Evolutionary conservation across 2,797 vertebrate genomes (phyloP).

Genomic region (Lacerta bilineata): DNA sequence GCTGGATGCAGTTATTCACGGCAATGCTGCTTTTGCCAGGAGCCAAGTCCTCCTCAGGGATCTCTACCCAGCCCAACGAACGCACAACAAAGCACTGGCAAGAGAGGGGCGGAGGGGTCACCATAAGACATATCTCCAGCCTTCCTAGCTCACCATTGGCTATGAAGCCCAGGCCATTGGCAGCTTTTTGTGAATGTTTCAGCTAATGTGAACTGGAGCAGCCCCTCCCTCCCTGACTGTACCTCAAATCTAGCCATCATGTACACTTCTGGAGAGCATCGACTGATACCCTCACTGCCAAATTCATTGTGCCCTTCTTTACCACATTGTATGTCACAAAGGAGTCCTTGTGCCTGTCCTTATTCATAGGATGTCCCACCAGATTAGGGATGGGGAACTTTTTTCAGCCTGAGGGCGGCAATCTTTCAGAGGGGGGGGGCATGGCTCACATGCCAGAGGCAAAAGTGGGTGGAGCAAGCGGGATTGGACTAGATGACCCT

Average conservation of each 20-base stretch:
- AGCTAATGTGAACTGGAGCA: background rate
- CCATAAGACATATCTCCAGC: background rate
- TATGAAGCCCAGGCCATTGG: background rate
- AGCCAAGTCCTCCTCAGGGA: conserved; percentile 93
- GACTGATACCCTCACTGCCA: background rate
- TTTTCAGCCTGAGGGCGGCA: too few relatives aligned
- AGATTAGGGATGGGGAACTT: background rate
- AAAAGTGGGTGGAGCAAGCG: too few relatives aligned
- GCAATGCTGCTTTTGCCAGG: conserved; percentile 95
- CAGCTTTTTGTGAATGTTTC: background rate
- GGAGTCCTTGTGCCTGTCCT: background rate
- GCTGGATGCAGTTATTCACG: conserved; percentile 96
- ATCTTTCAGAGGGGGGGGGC: too few relatives aligned
- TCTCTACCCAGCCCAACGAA: conserved; percentile 95
- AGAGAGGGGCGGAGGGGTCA: background rate
- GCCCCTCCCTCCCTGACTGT: too few relatives aligned
- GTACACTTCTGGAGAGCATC: background rate
- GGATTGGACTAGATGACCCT: too few relatives aligned
- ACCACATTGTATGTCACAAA: background rate
- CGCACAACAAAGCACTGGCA: conserved; percentile 92
- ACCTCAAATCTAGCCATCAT: background rate
- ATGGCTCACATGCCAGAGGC: too few relatives aligned
- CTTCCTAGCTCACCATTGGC: background rate
- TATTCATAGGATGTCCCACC: background rate
- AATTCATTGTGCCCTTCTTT: too few relatives aligned